Percentiles rank a stretch among this genome's conserved stretches.
Conservation (phyloP, 53 echinoderm and acorn worm species). For the Arbacia lixula region DNA sequence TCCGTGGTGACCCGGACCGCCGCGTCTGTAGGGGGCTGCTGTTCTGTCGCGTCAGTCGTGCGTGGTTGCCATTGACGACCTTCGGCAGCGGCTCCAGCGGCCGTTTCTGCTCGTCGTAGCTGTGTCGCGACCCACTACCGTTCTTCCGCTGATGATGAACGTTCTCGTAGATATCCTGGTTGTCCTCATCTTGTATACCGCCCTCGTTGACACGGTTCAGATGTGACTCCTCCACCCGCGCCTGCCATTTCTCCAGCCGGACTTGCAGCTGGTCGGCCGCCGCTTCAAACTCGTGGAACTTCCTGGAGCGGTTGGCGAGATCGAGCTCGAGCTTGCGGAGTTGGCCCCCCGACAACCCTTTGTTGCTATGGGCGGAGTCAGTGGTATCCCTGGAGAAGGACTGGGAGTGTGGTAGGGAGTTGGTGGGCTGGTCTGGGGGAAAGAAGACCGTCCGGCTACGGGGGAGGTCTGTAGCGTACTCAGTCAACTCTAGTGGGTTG, state of each 20-base stretch:
- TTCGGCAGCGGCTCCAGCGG: neutral
- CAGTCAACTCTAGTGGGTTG: conserved; percentile 29
- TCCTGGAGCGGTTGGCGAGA: conserved; percentile 34
- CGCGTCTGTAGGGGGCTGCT: neutral
- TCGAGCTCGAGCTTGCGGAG: conserved; percentile 48
- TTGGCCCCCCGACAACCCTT: conserved; percentile 18
- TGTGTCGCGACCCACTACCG: neutral
- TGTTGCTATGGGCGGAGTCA: neutral
- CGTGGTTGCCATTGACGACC: conserved; percentile 21
- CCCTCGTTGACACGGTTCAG: conserved; percentile 16
- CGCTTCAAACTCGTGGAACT: conserved; percentile 50
- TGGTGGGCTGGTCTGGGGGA: neutral
- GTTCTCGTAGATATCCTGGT: conserved; percentile 37
- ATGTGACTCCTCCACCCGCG: conserved; percentile 39
- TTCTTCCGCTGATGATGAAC: neutral
- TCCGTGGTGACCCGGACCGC: conserved; percentile 19
- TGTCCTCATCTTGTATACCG: neutral
- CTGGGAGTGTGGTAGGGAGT: neutral
- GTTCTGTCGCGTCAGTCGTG: conserved; percentile 4
- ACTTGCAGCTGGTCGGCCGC: conserved; percentile 42
- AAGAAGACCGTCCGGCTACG: conserved; percentile 13
- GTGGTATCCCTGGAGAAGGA: neutral
- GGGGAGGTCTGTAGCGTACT: neutral
- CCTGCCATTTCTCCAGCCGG: conserved; percentile 49
- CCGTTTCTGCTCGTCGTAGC: conserved; percentile 8